Base-by-base conservation (phyloP, 2,113 vertebrate species). In the Paedocypris sp. region DNA sequence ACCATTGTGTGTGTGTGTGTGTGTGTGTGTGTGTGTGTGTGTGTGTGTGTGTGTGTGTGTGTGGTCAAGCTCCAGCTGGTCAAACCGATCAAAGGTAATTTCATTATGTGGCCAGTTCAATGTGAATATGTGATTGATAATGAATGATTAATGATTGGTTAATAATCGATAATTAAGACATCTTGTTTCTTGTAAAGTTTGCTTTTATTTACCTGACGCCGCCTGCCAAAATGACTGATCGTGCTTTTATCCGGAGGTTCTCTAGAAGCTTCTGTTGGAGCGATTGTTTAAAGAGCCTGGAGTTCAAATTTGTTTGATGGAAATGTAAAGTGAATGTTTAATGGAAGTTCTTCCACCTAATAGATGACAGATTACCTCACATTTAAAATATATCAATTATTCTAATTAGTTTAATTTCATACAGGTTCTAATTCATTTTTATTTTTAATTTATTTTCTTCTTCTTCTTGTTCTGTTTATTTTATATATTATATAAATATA, bases 1-100 rank as follows among this genome's bases (percentile, higher is more conserved):
- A 23, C 36, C 13, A 57, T 68, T 60, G 50, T 66, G 28, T 51
- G 15, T 22, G 22, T 22, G 23, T 60, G n/a, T 56, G 11, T 18
- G 23, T 47, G 5, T 28, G 28, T 59, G 26, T 48, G 32, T 12
- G 42, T 29, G 22, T 46, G 8, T 36, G 39, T 32, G 16, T 38
- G 9, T 38, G 29, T 60, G 31, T 59, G 35, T 13, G 36, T 25
- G 12, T 12, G 45, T 61, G 23, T 7, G 6, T 7, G 2, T 13
- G 20, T 4, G n/a, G n/a, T n/a, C n/a, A n/a, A n/a, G n/a, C 19
- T 23, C 25, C 38, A 18, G 48, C 13, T 12, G 13, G 26, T 31
- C n/a, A 36, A 62, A 33, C 10, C 15, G 15, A 29, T 32, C 4
- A 6, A 2, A 42, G 45, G 42, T 42, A 20, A 35, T 3, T 11